Evolutionary conservation across 2,113 vertebrate species (phyloP).

Genomic region (Melanerpes aurifrons): DNA sequence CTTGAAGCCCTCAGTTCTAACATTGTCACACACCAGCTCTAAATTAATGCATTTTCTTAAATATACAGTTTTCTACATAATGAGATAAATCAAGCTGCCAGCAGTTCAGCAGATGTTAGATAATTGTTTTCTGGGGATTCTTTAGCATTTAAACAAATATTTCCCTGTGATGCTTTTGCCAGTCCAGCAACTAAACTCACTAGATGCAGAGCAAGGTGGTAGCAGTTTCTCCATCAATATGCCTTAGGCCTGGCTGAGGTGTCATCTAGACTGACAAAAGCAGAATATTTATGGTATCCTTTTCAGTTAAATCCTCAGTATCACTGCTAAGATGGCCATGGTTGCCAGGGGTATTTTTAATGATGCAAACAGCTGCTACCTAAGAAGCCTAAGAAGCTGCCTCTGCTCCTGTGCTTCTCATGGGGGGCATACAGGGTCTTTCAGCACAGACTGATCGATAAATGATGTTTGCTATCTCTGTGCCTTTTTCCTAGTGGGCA

Average conservation of each 20-base stretch:
- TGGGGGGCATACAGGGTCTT: neutral
- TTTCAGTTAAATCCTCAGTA: slow-evolving; percentile 1
- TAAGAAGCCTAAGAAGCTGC: neutral
- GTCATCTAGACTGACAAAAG: neutral
- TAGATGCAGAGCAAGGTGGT: neutral
- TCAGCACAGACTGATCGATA: neutral
- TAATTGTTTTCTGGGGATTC: neutral
- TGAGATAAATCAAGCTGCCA: neutral
- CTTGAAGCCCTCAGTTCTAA: neutral
- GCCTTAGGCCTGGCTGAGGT: neutral
- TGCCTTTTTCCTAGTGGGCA: neutral
- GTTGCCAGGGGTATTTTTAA: slow-evolving; percentile 5
- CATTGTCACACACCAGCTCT: neutral
- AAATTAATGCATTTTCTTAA: neutral
- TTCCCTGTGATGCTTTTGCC: neutral
- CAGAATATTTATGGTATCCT: slow-evolving; percentile 17
- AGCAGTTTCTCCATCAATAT: neutral
- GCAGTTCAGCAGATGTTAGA: slow-evolving; percentile 10
- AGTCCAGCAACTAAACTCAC: neutral
- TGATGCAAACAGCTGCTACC: neutral
- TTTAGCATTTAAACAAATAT: neutral
- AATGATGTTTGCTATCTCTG: neutral
- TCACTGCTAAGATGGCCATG: neutral
- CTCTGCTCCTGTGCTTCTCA: neutral
- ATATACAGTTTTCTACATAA: neutral